These are phyloP conservation scores for Etheostoma spectabile DNA, from an alignment of 2,113 vertebrate species.

Conservation along the genomic window DNA sequence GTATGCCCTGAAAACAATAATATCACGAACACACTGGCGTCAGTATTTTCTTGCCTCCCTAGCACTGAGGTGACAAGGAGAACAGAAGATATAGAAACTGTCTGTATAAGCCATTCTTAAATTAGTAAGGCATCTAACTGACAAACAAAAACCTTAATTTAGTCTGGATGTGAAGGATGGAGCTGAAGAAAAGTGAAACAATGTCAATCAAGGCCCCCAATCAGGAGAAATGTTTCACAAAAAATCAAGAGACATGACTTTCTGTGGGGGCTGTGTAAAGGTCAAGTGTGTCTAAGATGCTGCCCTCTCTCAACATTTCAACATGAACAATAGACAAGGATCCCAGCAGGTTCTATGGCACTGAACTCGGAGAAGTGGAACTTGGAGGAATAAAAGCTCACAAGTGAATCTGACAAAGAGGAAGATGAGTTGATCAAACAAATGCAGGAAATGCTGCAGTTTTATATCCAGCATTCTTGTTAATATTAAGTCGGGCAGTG, in stretches of 20 bases:
- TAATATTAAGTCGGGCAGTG: background rate
- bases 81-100: background rate
- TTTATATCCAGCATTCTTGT: background rate
- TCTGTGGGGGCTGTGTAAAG: slow-evolving; percentile 18
- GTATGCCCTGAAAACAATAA: slow-evolving; percentile 4
- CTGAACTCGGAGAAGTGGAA: background rate
- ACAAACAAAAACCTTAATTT: slow-evolving; percentile 25
- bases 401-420: background rate
- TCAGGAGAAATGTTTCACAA: background rate
- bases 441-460: background rate
- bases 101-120: background rate
- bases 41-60: background rate
- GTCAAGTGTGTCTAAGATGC: slow-evolving; percentile 10
- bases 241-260: background rate
- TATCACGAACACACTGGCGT: slow-evolving; percentile 13
- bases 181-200: background rate
- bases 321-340: slow-evolving; percentile 3
- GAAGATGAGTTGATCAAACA: slow-evolving; percentile 2
- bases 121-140: background rate
- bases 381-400: background rate
- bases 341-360: background rate
- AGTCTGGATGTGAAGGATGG: background rate
- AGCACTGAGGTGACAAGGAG: background rate
- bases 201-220: slow-evolving; percentile 33
- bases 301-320: background rate